A percentile compares a stretch with the other conserved stretches of the same genome.
These are phyloP conservation scores for Periparus ater DNA, from an alignment of 2,797 vertebrate genomes.

Conservation along the genomic window DNA sequence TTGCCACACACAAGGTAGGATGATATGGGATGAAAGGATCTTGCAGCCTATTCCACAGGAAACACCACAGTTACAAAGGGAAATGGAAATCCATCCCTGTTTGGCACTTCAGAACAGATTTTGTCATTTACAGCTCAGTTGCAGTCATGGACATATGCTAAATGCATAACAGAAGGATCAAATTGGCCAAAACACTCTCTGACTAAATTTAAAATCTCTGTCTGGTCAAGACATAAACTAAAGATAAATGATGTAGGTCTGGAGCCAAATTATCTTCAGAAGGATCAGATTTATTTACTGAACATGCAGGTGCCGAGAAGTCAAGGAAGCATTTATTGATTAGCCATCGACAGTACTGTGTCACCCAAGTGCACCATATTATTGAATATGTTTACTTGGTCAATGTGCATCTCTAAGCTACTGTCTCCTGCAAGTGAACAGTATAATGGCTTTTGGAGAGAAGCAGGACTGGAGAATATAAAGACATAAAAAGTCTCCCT, in stretches of 20 bases:
- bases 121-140: background rate
- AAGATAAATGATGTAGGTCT: background rate
- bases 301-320: conserved; percentile 75
- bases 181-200: background rate
- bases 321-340: conserved; percentile 87
- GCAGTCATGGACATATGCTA: background rate
- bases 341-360: conserved; percentile 75
- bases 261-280: conserved; percentile 31
- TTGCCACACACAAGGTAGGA: background rate
- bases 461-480: conserved; percentile 58
- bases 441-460: conserved; percentile 79
- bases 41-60: background rate
- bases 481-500: conserved; percentile 77
- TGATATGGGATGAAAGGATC: background rate
- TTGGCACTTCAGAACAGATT: background rate
- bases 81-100: background rate
- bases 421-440: conserved; percentile 81
- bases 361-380: conserved; percentile 78
- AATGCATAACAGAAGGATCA: background rate
- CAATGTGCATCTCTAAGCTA: conserved; percentile 74
- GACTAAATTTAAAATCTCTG: background rate
- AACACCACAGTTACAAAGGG: background rate
- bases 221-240: background rate
- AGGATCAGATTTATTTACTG: conserved; percentile 52
- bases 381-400: conserved; percentile 77